phyloP scores from a whole-genome alignment of 2,888 invertebrate species.

The Cosmorhoe ocellata region DNA sequence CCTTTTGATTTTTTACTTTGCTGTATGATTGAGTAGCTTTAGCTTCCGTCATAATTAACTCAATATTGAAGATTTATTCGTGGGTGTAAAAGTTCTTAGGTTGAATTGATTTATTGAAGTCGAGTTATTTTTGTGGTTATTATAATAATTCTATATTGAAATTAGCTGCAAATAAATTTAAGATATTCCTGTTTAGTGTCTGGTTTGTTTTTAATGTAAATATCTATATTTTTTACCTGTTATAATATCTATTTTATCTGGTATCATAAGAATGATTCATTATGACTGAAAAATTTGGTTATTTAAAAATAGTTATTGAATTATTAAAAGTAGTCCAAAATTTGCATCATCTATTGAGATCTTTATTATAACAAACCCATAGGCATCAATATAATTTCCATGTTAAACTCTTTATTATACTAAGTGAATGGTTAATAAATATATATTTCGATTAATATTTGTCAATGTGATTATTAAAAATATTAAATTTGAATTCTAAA shows the following conservation, averaged over 20 bases:
- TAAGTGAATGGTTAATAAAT: constrained; percentile 28
- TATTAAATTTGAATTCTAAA: constrained; percentile 23
- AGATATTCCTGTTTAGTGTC: no score
- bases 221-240: no score
- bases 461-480: constrained; percentile 27
- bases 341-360: constrained; percentile 14
- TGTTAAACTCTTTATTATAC: constrained; percentile 18
- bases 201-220: neutral
- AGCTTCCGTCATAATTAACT: constrained; percentile 60
- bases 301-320: neutral
- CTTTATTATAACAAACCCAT: constrained; percentile 17
- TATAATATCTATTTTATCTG: no score
- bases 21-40: constrained; percentile 57
- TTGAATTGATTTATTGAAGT: constrained; percentile 30
- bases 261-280: no score
- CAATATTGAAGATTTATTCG: constrained; percentile 43
- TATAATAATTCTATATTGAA: no score
- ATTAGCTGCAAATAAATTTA: no score
- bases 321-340: constrained; percentile 4
- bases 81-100: constrained; percentile 30
- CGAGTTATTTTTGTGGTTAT: neutral
- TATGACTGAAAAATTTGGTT: neutral
- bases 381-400: constrained; percentile 18
- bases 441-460: constrained; percentile 23
- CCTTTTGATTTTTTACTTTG: constrained; percentile 40